Evolutionary conservation across 2,113 vertebrate species (phyloP).

Genomic region (Pseudonaja textilis): DNA sequence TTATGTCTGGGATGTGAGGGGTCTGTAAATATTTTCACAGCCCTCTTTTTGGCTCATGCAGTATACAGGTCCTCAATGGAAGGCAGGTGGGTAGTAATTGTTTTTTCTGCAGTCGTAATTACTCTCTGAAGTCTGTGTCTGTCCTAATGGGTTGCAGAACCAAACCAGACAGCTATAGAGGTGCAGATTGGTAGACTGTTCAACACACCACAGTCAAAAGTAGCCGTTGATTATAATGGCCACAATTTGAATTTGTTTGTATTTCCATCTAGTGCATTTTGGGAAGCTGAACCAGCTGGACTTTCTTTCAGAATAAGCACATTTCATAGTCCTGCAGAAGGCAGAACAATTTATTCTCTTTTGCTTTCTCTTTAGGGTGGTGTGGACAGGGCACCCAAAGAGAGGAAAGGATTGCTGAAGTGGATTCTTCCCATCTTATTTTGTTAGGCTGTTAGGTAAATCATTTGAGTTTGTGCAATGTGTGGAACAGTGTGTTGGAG

Average conservation of each 20-base stretch:
- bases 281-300: background rate
- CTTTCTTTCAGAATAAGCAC: background rate
- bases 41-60: too few relatives aligned
- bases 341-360: too few relatives aligned
- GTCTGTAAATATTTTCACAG: too few relatives aligned
- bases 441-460: background rate
- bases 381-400: background rate
- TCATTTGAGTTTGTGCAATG: background rate
- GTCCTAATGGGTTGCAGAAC: too few relatives aligned
- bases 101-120: too few relatives aligned
- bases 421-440: conserved; percentile 33
- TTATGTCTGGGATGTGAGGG: too few relatives aligned
- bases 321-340: background rate
- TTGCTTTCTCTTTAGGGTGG: background rate
- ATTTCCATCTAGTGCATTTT: background rate
- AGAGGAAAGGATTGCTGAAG: background rate
- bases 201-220: background rate
- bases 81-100: too few relatives aligned
- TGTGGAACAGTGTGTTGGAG: background rate
- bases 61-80: too few relatives aligned
- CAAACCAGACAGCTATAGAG: too few relatives aligned
- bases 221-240: background rate
- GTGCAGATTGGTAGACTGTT: background rate
- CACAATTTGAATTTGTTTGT: background rate
- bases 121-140: too few relatives aligned